Evolutionary conservation across 2,888 invertebrate genomes (phyloP).

Genomic region (Ormyrus nitidulus): DNA sequence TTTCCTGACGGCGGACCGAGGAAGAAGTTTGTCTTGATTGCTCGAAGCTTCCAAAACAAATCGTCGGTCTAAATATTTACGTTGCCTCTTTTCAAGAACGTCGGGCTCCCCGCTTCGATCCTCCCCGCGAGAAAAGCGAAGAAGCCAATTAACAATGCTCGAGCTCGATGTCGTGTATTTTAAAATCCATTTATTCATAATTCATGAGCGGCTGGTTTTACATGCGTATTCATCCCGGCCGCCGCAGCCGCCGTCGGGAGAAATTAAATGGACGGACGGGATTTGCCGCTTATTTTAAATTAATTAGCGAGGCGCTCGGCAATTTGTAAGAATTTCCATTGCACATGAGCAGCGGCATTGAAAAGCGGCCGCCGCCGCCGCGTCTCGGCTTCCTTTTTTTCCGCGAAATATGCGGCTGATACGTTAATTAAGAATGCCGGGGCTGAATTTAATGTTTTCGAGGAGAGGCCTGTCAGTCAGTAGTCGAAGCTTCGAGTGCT

Average conservation of each 20-base stretch:
- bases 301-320: conserved; percentile 47
- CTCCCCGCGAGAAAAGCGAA: too few relatives aligned
- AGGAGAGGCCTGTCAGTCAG: not conserved
- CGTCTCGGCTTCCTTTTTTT: not conserved
- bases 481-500: not conserved
- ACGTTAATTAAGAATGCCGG: conserved; percentile 41
- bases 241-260: too few relatives aligned
- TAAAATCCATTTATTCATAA: conserved; percentile 73
- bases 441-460: conserved; percentile 9
- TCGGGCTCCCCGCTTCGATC: too few relatives aligned
- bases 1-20: too few relatives aligned
- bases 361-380: conserved; percentile 7
- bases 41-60: too few relatives aligned
- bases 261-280: conserved; percentile 49
- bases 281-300: conserved; percentile 52
- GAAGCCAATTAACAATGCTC: not conserved
- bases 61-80: too few relatives aligned
- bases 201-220: conserved; percentile 66
- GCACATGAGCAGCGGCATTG: conserved; percentile 31
- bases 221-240: conserved; percentile 31
- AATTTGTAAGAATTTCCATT: conserved; percentile 51
- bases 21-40: too few relatives aligned
- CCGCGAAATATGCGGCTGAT: conserved; percentile 53
- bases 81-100: too few relatives aligned
- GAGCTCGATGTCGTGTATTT: conserved; percentile 64